A percentile compares a stretch with the other conserved stretches of the same genome.
These are phyloP conservation scores for Drosophila austrosaltans DNA, from an alignment of 2,888 invertebrate species.

Conservation along the genomic window DNA sequence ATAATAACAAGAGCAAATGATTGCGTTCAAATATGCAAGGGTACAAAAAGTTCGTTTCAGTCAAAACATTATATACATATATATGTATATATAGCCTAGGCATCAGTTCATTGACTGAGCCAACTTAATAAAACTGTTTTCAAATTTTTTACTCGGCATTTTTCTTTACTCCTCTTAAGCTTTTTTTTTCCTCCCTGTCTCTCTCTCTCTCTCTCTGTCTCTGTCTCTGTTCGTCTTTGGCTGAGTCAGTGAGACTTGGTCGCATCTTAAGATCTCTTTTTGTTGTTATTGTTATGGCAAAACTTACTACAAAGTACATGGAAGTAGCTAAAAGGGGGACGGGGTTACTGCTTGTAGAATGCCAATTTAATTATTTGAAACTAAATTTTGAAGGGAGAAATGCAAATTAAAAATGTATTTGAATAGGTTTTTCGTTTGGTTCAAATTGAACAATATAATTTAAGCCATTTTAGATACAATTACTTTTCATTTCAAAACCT, in stretches of 20 bases:
- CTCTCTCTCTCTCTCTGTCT: neutral
- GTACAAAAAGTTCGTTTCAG: slow-evolving; percentile 32
- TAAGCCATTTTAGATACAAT: too few relatives aligned
- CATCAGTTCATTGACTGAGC: slow-evolving; percentile 10
- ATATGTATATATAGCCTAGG: slow-evolving; percentile 5
- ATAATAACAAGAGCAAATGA: neutral
- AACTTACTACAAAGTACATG: neutral
- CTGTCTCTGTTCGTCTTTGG: neutral
- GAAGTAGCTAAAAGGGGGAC: neutral
- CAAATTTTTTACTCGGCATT: neutral
- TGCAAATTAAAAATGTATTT: too few relatives aligned
- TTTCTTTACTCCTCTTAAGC: neutral
- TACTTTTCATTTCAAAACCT: too few relatives aligned
- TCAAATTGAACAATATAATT: too few relatives aligned
- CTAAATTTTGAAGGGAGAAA: too few relatives aligned
- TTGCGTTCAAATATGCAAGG: slow-evolving; percentile 14
- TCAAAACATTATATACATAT: slow-evolving; percentile 16
- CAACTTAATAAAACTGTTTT: slow-evolving; percentile 11
- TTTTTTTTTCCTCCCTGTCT: neutral
- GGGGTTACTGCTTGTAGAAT: too few relatives aligned
- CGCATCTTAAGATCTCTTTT: slow-evolving; percentile 4
- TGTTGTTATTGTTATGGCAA: neutral
- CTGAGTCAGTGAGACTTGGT: slow-evolving; percentile 7
- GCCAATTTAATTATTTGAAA: too few relatives aligned
- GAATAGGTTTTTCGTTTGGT: too few relatives aligned